Evolutionary conservation across 2,113 vertebrate genomes (phyloP).

Genomic region (Coryphaenoides rupestris): DNA sequence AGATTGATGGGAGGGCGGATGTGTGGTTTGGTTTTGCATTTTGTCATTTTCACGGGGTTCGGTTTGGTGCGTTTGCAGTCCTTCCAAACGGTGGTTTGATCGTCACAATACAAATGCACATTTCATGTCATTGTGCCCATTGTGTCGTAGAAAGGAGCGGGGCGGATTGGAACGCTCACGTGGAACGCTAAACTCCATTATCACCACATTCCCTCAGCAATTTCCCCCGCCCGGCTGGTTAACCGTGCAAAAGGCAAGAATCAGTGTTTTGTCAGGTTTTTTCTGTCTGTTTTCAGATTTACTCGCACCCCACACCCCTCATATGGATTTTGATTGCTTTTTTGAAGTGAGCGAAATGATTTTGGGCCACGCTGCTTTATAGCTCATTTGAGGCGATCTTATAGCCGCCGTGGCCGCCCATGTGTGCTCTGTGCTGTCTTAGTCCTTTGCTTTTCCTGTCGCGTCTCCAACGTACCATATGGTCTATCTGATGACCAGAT

Average conservation of each 20-base stretch:
- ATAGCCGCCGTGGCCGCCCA: not conserved
- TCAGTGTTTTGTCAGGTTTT: not conserved
- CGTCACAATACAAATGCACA: not conserved
- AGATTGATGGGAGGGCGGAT: no score
- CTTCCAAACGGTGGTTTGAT: not conserved
- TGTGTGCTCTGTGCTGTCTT: not conserved
- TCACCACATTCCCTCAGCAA: not conserved
- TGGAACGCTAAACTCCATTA: not conserved
- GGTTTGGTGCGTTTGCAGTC: not conserved
- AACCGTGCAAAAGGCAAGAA: not conserved
- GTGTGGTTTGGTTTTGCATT: not conserved
- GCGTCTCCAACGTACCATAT: constrained; percentile 15
- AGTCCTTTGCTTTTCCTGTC: not conserved
- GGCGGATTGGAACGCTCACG: not conserved
- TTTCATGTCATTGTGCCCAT: not conserved
- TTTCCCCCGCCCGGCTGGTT: not conserved
- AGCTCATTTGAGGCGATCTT: not conserved
- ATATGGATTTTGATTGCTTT: constrained; percentile 14
- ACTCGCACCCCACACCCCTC: no score
- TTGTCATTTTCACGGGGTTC: not conserved
- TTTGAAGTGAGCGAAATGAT: not conserved
- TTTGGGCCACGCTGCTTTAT: not conserved
- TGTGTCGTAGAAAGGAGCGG: not conserved
- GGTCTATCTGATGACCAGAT: constrained; percentile 4
- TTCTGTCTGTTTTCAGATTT: not conserved